phyloP scores from a whole-genome alignment of 1,140 invertebrate species.

The Lepidotrigona ventralis region DNA sequence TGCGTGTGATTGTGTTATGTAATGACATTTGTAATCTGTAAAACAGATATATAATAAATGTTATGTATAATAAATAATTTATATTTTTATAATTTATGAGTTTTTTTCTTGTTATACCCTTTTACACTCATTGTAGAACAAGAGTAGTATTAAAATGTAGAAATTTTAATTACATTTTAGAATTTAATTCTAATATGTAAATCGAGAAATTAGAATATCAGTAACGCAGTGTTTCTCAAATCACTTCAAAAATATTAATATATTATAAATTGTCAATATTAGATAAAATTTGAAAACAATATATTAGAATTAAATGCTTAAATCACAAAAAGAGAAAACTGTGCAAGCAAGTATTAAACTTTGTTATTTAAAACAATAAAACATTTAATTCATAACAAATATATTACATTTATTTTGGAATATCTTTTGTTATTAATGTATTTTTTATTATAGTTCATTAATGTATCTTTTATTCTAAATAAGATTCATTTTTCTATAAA shows the following conservation, averaged over 20 bases:
- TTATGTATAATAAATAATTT: constrained; percentile 17
- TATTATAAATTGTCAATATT: background rate
- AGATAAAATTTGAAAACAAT: constrained; percentile 8
- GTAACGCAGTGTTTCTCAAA: constrained; percentile 55
- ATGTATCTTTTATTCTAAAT: background rate
- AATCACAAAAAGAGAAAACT: background rate
- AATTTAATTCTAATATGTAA: constrained; percentile 48
- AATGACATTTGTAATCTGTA: constrained; percentile 19
- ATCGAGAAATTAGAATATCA: constrained; percentile 11
- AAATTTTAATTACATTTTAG: constrained; percentile 10
- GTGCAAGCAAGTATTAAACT: background rate
- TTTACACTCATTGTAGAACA: background rate
- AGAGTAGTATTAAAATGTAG: background rate
- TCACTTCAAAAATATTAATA: constrained; percentile 1
- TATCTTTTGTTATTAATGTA: background rate
- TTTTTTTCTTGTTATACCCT: background rate
- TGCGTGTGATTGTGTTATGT: constrained; percentile 18
- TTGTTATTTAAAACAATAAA: background rate
- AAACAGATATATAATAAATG: constrained; percentile 18
- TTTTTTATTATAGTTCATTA: background rate
- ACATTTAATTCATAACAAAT: background rate
- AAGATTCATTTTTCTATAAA: background rate
- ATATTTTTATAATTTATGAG: constrained; percentile 23
- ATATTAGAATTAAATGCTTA: background rate
- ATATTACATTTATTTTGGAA: background rate